Conservation (phyloP, 2,888 invertebrate genomes). For the Poecilobothrus nobilitatus region DNA sequence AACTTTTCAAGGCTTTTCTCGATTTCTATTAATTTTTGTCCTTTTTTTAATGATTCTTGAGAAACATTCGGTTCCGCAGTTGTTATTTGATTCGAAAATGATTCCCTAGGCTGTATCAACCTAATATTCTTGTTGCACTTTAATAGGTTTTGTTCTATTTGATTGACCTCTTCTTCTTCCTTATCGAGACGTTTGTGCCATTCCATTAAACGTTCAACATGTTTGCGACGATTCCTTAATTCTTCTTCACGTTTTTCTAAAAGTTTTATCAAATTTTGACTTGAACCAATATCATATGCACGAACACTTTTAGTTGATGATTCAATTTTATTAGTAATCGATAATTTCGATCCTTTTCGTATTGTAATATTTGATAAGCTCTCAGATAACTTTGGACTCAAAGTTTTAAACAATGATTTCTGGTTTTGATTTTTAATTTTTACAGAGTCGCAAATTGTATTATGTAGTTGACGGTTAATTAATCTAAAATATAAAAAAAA, state of each 20-base stretch:
- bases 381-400: background rate
- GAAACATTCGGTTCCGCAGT: constrained; percentile 13
- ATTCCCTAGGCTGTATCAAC: constrained; percentile 9
- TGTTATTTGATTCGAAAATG: background rate
- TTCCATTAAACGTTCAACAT: constrained; percentile 47
- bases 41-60: constrained; percentile 25
- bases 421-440: background rate
- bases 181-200: constrained; percentile 49
- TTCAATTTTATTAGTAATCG: constrained; percentile 11
- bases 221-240: constrained; percentile 44
- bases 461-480: background rate
- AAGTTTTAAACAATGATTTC: background rate
- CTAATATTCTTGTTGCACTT: constrained; percentile 8
- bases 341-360: constrained; percentile 10
- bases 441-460: constrained; percentile 9
- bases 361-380: constrained; percentile 17
- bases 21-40: constrained; percentile 34
- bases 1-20: constrained; percentile 34
- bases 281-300: constrained; percentile 30
- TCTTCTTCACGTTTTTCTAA: constrained; percentile 46
- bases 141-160: constrained; percentile 43
- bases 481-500: background rate
- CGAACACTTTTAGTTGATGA: constrained; percentile 26
- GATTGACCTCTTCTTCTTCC: constrained; percentile 47
- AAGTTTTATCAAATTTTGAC: constrained; percentile 29